phyloP scores from a whole-genome alignment of 2,888 invertebrate genomes.

The Metallyticus violacea region DNA sequence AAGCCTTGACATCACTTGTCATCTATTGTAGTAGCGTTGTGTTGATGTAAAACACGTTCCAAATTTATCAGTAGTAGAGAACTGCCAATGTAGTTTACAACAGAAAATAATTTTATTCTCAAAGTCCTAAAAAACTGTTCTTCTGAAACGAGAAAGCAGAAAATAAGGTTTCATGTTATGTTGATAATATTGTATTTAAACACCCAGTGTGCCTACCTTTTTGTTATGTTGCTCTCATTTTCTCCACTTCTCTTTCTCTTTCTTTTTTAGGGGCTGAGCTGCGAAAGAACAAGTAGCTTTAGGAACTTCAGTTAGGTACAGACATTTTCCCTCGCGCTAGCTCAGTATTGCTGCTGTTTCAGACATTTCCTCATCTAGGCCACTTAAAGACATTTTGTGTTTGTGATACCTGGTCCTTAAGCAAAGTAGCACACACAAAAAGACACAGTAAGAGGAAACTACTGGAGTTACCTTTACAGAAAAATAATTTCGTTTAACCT shows the following conservation, averaged over 20 bases:
- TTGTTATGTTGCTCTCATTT: conserved; percentile 21
- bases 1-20: no score
- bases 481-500: neutral
- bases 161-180: no score
- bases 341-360: neutral
- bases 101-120: neutral
- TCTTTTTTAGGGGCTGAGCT: conserved; percentile 73
- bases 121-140: neutral
- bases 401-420: neutral
- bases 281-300: conserved; percentile 87
- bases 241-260: conserved; percentile 39
- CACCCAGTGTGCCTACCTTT: neutral
- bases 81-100: no score
- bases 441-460: no score
- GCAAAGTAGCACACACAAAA: no score
- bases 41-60: no score
- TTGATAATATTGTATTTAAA: neutral
- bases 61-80: no score
- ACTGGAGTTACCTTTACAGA: neutral
- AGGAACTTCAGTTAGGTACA: conserved; percentile 85
- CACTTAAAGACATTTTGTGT: neutral
- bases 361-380: neutral
- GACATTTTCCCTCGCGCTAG: neutral
- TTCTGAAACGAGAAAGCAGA: no score
- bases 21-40: no score